Conservation (phyloP, 2,113 vertebrate species). For the Melanotaenia duboulayi region DNA sequence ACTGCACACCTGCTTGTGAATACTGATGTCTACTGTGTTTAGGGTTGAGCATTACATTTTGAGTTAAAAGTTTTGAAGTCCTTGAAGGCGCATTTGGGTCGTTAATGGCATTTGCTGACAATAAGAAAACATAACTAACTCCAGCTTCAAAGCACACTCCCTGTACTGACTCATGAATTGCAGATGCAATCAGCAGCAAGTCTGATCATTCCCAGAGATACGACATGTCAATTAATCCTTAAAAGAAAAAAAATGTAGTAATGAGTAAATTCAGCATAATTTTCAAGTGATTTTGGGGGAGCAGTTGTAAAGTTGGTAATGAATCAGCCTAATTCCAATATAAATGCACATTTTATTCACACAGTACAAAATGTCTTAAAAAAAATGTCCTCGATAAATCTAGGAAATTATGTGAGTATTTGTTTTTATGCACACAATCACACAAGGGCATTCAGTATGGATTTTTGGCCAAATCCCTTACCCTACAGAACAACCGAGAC, state of each 20-base stretch:
- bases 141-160: neutral
- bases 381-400: too few relatives aligned
- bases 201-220: neutral
- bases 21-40: too few relatives aligned
- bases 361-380: too few relatives aligned
- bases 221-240: neutral
- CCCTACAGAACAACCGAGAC: too few relatives aligned
- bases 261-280: neutral
- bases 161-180: conserved; percentile 13
- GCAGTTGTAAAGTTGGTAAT: too few relatives aligned
- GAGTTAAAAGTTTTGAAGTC: neutral
- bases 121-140: neutral
- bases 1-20: neutral
- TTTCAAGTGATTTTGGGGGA: neutral
- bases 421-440: too few relatives aligned
- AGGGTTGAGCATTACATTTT: neutral
- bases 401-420: too few relatives aligned
- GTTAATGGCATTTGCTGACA: neutral
- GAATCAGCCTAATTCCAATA: too few relatives aligned
- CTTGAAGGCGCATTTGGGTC: neutral
- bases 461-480: too few relatives aligned
- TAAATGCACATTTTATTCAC: too few relatives aligned
- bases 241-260: neutral
- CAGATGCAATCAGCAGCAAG: conserved; percentile 16
- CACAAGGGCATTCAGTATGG: too few relatives aligned